Evolutionary conservation across 2,113 vertebrate species (phyloP).

Genomic region (Erythrocercus mccallii): DNA sequence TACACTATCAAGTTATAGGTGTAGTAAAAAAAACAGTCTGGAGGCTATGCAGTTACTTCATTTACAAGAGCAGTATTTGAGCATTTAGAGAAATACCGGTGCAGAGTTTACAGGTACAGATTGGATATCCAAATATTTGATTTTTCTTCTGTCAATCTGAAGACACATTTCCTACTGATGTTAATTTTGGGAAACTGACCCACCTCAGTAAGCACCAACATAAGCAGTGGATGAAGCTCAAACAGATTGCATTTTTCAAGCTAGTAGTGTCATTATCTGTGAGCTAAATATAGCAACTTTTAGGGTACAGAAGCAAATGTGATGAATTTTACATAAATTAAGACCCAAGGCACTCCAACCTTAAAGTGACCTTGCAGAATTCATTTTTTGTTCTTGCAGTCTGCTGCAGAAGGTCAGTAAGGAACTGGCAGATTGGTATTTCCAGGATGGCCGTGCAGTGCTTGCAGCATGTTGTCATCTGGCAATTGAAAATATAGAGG

Average conservation of each 20-base stretch:
- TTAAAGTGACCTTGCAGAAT: background rate
- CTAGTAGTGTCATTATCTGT: background rate
- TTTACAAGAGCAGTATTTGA: background rate
- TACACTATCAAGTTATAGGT: background rate
- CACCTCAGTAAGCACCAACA: background rate
- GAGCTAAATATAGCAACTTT: background rate
- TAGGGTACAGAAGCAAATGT: background rate
- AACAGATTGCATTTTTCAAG: background rate
- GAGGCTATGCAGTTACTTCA: background rate
- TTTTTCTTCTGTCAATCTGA: background rate
- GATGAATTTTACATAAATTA: background rate
- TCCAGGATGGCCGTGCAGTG: constrained; percentile 86
- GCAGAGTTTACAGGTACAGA: background rate
- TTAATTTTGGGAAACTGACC: background rate
- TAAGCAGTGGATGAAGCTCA: background rate
- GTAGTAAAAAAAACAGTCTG: background rate
- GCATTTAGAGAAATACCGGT: background rate
- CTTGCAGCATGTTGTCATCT: constrained; percentile 92
- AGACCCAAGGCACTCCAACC: background rate
- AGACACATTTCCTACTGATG: background rate
- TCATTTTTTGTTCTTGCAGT: constrained; percentile 60
- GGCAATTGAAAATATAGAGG: constrained; percentile 89
- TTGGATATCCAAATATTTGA: background rate
- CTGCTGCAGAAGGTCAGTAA: constrained; percentile 83
- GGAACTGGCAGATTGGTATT: constrained; percentile 93